Conservation (phyloP, 2,797 vertebrate species). For the Sciurus carolinensis region DNA sequence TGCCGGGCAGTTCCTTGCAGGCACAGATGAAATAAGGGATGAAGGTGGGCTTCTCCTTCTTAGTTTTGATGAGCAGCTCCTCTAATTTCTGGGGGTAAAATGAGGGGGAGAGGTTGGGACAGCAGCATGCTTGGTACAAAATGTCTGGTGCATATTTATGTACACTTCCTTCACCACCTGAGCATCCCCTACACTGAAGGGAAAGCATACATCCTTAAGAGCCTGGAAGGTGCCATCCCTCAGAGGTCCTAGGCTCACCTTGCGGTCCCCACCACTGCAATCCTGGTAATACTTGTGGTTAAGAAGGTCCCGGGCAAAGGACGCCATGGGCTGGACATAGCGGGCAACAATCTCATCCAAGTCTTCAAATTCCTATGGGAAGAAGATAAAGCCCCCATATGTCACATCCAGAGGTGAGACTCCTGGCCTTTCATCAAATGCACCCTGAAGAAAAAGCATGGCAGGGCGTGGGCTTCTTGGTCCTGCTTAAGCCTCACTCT, state of each 20-base stretch:
- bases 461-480: not conserved
- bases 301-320: conserved; percentile 97
- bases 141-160: conserved; percentile 32
- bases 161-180: conserved; percentile 47
- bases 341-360: conserved; percentile 99
- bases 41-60: conserved; percentile 99
- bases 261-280: conserved; percentile 94
- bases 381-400: conserved; percentile 68
- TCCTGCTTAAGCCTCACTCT: not conserved
- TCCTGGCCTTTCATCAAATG: not conserved
- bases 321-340: conserved; percentile 99
- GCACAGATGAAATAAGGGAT: conserved; percentile 98
- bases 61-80: conserved; percentile 95
- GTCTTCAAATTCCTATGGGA: conserved; percentile 97
- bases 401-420: not conserved
- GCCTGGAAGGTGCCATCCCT: not conserved
- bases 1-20: conserved; percentile 98
- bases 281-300: conserved; percentile 99
- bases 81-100: conserved; percentile 95
- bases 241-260: conserved; percentile 89
- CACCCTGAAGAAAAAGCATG: not conserved
- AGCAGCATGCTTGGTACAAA: conserved; percentile 63
- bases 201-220: conserved; percentile 41
- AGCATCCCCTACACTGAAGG: conserved; percentile 62
- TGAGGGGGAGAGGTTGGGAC: conserved; percentile 75